These are phyloP conservation scores for Coremacera marginata DNA, from an alignment of 2,888 invertebrate species.

Conservation along the genomic window DNA sequence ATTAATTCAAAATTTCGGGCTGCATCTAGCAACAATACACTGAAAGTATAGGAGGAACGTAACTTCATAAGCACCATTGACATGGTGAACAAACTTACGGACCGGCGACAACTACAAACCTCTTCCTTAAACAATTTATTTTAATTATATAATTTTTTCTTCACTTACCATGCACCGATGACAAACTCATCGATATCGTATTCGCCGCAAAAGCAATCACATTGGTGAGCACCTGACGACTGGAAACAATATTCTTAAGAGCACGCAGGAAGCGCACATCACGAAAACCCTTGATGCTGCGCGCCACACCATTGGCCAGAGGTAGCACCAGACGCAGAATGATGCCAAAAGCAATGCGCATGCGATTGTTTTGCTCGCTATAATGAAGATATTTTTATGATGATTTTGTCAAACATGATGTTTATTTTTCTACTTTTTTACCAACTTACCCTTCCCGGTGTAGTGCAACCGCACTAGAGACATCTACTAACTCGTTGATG, in stretches of 20 bases:
- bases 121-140: too few species aligned
- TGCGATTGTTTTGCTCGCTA: slow-evolving; percentile 59
- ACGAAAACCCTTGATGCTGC: slow-evolving; percentile 65
- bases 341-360: slow-evolving; percentile 65
- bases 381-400: slow-evolving; percentile 13
- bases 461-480: slow-evolving; percentile 52
- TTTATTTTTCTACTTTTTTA: background rate
- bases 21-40: too few species aligned
- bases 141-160: background rate
- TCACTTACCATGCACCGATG: slow-evolving; percentile 66
- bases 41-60: too few species aligned
- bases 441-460: slow-evolving; percentile 57
- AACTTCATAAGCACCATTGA: too few species aligned
- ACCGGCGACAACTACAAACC: too few species aligned
- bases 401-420: background rate
- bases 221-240: slow-evolving; percentile 64
- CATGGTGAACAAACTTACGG: too few species aligned
- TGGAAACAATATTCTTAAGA: slow-evolving; percentile 61
- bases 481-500: slow-evolving; percentile 59
- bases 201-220: slow-evolving; percentile 68
- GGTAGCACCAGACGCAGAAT: slow-evolving; percentile 66
- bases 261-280: slow-evolving; percentile 62
- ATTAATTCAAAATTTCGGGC: too few species aligned
- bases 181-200: slow-evolving; percentile 66
- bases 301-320: slow-evolving; percentile 64